Evolutionary conservation across 2,888 invertebrate species (phyloP).

Genomic region (Leptinotarsa haldemani): DNA sequence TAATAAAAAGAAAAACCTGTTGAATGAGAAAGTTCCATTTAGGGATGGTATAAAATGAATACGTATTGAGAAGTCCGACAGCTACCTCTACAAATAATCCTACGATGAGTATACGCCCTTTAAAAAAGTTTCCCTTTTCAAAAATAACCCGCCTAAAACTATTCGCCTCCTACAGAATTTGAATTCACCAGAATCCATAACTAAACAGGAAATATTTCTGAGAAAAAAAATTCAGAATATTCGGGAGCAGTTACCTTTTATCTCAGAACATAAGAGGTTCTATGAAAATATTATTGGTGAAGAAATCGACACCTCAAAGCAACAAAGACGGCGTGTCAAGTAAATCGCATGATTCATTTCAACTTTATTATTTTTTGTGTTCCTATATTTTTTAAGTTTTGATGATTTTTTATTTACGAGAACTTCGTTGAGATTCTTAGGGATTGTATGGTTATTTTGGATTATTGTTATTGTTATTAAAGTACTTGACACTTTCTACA

Average conservation of each 20-base stretch:
- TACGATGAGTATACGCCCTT: slow-evolving; percentile 15
- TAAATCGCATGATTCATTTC: not conserved
- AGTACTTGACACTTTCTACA: too few species aligned
- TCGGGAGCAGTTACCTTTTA: slow-evolving; percentile 21
- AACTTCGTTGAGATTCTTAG: too few species aligned
- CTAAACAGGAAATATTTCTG: not conserved
- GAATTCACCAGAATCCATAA: slow-evolving; percentile 13
- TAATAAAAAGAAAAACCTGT: too few species aligned
- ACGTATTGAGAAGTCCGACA: too few species aligned
- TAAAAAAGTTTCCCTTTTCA: slow-evolving; percentile 19
- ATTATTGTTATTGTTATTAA: not conserved
- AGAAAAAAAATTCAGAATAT: too few species aligned
- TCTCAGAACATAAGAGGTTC: slow-evolving; percentile 14
- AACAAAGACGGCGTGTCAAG: slow-evolving; percentile 12
- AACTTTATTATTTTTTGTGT: not conserved
- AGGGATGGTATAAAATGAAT: too few species aligned
- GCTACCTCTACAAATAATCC: too few species aligned
- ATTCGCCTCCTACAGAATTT: slow-evolving; percentile 6
- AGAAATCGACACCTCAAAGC: slow-evolving; percentile 7
- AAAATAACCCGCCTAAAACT: slow-evolving; percentile 1
- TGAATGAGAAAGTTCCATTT: too few species aligned
- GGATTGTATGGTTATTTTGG: not conserved
- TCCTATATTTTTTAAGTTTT: too few species aligned
- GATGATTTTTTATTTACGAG: too few species aligned
- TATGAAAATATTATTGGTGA: slow-evolving; percentile 25